Base-by-base conservation (phyloP, 2,888 invertebrate genomes). In the Meghimatium bilineatum region DNA sequence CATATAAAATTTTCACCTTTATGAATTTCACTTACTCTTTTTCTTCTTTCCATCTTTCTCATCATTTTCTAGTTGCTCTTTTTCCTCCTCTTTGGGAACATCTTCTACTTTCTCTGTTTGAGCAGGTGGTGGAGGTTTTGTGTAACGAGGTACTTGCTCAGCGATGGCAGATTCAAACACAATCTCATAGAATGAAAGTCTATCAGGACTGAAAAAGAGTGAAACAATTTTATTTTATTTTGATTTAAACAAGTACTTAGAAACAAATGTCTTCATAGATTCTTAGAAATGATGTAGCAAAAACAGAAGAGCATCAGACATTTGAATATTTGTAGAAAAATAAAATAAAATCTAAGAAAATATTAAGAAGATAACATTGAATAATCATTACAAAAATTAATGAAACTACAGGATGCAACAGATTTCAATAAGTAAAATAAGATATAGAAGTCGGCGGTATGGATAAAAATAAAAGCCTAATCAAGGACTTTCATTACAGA, bases 181-280 rank as follows among this genome's bases (percentile, higher is more conserved):
- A 44, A 91, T 87, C 85, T 92, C 92, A 86, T 93, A 93, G 80
- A 88, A 90, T 0, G 93, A 92, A 52, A 93, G 87, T 72, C 92
- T 87, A 63, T 93, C 92, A 17, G 91, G 91, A 85, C 93, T 93
- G 88, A 17, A 85, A 87, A 74, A 32, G 10, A 20, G 20, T 5
- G 23, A 52, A 32, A 71, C 26, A 20, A 34, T 67, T 34, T 5
- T 34, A 34, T 67, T 67, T 17, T 67, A 10, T 12, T 67, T 32
- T 67, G 14, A 34, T 3, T 34, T 5, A 44, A 12, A 44, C 44
- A 44, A 44, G 44, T 8, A 44, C n/a, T 60, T 8, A 20, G 23
- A 60, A 26, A 14, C 52, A 52, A 60, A 44, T 44, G 44, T 8
- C 44, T n/a, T n/a, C n/a, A n/a, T n/a, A n/a, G n/a, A n/a, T n/a